Conservation (phyloP, 2,113 vertebrate genomes). For the Mungos mungo region DNA sequence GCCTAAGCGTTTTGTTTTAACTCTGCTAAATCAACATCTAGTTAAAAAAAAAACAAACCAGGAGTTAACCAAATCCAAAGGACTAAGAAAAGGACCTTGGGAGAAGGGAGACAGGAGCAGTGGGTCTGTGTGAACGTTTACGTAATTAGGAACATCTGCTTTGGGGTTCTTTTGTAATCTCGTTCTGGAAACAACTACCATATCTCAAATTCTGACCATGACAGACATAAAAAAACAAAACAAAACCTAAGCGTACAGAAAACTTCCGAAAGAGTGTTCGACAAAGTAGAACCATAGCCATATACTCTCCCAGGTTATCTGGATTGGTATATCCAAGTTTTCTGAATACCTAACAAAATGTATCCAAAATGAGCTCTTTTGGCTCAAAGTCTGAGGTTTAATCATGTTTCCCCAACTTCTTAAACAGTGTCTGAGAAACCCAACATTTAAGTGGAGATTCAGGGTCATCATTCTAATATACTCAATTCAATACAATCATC, state of each 20-base stretch:
- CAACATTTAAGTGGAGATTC: background rate
- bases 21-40: conserved; percentile 30
- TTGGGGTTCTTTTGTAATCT: background rate
- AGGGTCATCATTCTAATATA: background rate
- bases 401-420: background rate
- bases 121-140: background rate
- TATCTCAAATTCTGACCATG: background rate
- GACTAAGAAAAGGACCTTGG: background rate
- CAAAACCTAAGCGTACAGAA: background rate
- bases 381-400: background rate
- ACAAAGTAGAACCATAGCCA: background rate
- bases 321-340: background rate
- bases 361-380: background rate
- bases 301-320: too few relatives aligned
- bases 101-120: background rate
- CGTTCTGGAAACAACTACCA: conserved; percentile 33
- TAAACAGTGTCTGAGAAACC: background rate
- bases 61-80: background rate
- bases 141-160: conserved; percentile 42
- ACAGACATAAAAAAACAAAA: background rate
- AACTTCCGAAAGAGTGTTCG: background rate
- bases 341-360: background rate
- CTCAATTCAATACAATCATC: background rate
- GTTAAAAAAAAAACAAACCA: background rate
- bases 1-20: background rate